Base-by-base conservation (phyloP, 2,888 invertebrate genomes). In the Leuctra nigra region DNA sequence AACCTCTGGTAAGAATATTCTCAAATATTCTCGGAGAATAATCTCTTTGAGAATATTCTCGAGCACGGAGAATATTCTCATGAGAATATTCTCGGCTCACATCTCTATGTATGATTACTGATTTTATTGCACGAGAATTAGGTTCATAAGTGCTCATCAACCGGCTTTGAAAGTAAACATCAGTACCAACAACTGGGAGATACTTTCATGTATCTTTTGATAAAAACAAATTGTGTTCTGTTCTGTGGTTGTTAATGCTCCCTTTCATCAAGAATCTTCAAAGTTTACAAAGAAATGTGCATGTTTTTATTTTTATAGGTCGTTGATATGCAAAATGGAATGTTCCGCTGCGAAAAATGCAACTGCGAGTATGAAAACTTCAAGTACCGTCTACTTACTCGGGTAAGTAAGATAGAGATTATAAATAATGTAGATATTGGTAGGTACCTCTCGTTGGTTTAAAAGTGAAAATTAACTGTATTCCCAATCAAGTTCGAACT, bases 261-360 rank as follows among this genome's bases (percentile, higher is more conserved):
- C 14, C 2, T 14, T 41, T 23, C 50, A 29, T 39, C 2, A 2
- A 7, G 7, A 39, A 3, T 39, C 20, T 39, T 23, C 36, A 46
- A 23, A 47, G 14, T 29, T 46, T 44, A 55, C 3, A 22, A 52
- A 35, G 38, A n/a, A 38, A 39, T 55, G 36, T 56, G 25, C 41
- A 36, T 55, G 47, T 55, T 53, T 48, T 54, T 55, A 53, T 38
- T 57, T 50, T 59, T 64, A n/a, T 44, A 72, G 73, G 77, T 97
- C 0, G 75, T 92, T 7, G 95, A 97, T 70, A 82, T 87, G 67
- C 86, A 86, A 61, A 92, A 92, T 67, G 92, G 91, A 0, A 78
- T 85, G 68, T 98, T 83, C 73, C 79, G 93, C 54, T 99, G 99
- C 72, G 98, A 98, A 71, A 98, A 98, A 72, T 99, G 99, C 70